Conservation (phyloP, 2,113 vertebrate species). For the Chlorocebus sabaeus region DNA sequence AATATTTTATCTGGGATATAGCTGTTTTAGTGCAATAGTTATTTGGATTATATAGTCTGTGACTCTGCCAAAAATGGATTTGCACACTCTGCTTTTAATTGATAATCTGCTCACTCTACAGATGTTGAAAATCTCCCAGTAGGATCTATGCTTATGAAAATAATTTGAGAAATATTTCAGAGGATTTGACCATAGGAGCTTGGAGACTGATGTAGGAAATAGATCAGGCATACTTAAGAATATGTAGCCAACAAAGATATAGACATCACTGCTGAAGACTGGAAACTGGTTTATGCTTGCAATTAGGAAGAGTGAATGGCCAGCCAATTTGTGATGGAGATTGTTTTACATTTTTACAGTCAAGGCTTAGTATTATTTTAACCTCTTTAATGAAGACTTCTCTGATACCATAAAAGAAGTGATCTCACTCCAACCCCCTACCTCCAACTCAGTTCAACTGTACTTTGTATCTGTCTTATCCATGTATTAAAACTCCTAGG, state of each 20-base stretch:
- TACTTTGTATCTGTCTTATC: neutral
- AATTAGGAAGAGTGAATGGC: neutral
- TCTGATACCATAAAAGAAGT: neutral
- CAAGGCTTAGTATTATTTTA: neutral
- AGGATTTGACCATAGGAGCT: neutral
- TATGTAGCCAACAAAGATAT: neutral
- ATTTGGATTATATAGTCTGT: neutral
- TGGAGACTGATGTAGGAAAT: neutral
- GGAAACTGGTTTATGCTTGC: neutral
- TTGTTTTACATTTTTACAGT: neutral
- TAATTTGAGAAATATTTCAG: slow-evolving; percentile 64
- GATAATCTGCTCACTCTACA: slow-evolving; percentile 53
- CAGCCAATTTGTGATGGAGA: neutral
- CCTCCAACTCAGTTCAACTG: neutral
- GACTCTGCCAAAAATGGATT: slow-evolving; percentile 25
- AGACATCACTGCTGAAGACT: neutral
- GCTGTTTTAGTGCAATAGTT: neutral
- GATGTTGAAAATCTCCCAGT: slow-evolving; percentile 33
- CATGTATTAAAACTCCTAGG: neutral
- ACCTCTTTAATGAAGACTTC: neutral
- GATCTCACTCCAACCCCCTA: neutral
- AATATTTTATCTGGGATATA: neutral
- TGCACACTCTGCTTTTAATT: slow-evolving; percentile 56
- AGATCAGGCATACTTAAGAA: neutral
- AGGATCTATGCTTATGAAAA: slow-evolving; percentile 48